A percentile compares a stretch with the other conserved stretches of the same genome.
Conservation (phyloP, 2,888 invertebrate species). For the Periphyllus acericola region DNA sequence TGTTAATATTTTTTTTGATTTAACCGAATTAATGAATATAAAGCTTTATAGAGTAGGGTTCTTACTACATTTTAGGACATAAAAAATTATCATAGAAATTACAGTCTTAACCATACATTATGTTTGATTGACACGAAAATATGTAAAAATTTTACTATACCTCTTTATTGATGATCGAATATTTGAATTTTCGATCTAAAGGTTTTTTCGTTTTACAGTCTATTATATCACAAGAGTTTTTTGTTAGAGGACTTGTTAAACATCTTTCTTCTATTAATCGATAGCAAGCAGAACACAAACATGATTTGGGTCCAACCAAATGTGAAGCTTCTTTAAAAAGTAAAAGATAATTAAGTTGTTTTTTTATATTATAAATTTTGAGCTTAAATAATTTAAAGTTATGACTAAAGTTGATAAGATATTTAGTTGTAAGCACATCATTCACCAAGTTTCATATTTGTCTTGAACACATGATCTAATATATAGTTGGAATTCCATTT, state of each 20-base stretch:
- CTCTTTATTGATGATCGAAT: not conserved
- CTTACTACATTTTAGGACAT: too few species aligned
- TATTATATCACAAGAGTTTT: not conserved
- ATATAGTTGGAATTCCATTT: too few species aligned
- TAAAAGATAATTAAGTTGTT: not conserved
- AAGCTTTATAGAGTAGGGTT: too few species aligned
- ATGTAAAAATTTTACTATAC: not conserved
- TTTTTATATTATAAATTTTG: not conserved
- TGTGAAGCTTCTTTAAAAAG: constrained; percentile 3
- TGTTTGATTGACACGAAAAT: too few species aligned
- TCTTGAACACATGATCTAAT: too few species aligned
- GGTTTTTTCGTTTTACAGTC: not conserved
- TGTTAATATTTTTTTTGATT: too few species aligned
- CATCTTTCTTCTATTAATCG: constrained; percentile 77
- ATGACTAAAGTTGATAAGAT: not conserved
- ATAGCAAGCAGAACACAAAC: constrained; percentile 88
- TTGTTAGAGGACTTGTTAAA: not conserved
- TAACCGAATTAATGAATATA: too few species aligned
- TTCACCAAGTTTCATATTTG: too few species aligned
- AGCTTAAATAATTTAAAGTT: not conserved
- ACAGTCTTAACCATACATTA: too few species aligned
- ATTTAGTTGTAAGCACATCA: not conserved
- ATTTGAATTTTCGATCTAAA: not conserved
- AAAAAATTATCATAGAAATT: too few species aligned
- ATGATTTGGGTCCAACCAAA: constrained; percentile 72